phyloP scores from a whole-genome alignment of 1,140 invertebrate genomes.

The Theocolax elegans region DNA sequence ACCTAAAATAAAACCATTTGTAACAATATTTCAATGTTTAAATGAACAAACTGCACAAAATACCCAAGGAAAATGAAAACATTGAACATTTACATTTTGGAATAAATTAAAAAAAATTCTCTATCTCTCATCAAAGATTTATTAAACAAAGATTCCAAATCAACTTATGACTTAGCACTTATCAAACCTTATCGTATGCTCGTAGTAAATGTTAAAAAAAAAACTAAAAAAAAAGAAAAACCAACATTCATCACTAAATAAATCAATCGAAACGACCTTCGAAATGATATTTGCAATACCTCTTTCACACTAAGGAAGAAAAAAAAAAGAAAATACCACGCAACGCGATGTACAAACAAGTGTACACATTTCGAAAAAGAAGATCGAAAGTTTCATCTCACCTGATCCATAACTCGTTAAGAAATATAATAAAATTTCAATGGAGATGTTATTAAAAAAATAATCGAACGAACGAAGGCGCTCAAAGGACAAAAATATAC shows the following conservation, averaged over 20 bases:
- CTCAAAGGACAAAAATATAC: too few species aligned
- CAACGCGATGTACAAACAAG: not conserved
- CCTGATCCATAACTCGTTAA: conserved; percentile 37
- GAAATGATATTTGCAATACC: too few species aligned
- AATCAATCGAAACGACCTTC: not conserved
- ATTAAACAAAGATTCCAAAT: too few species aligned
- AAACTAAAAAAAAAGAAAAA: too few species aligned
- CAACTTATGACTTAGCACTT: conserved; percentile 9
- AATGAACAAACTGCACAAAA: too few species aligned
- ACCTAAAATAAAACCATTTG: not conserved
- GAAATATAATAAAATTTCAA: not conserved
- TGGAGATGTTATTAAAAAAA: not conserved
- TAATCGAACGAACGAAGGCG: not conserved
- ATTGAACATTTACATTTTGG: not conserved
- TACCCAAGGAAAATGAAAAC: too few species aligned
- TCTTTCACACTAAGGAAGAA: too few species aligned
- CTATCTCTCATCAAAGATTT: too few species aligned
- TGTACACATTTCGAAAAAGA: not conserved
- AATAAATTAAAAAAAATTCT: too few species aligned
- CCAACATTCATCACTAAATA: too few species aligned
- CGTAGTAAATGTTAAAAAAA: not conserved
- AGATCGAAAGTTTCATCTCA: not conserved
- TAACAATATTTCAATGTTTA: too few species aligned
- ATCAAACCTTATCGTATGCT: not conserved
- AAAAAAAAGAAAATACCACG: too few species aligned